Conservation (phyloP, 1,140 invertebrate species). For the Cyphomyrmex costatus region DNA sequence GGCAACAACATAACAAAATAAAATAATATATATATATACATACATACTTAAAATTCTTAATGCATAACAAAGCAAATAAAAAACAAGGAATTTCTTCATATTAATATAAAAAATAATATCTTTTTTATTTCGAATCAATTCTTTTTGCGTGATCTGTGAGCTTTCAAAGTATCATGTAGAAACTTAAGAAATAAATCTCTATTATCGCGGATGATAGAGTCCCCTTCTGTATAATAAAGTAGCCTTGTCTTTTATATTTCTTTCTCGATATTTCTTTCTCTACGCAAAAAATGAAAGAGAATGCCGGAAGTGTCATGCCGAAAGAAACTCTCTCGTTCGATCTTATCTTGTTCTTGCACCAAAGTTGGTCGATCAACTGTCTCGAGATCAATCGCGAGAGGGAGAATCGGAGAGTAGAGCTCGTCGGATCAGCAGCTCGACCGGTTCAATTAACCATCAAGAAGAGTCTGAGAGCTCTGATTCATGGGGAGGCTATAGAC, state of each 20-base stretch:
- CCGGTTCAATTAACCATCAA: constrained; percentile 77
- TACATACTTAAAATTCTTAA: background rate
- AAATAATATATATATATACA: background rate
- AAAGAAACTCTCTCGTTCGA: constrained; percentile 61
- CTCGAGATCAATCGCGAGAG: constrained; percentile 66
- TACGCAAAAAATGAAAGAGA: background rate
- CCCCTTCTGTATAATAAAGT: constrained; percentile 46
- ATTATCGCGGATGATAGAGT: constrained; percentile 41
- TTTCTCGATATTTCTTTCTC: constrained; percentile 14
- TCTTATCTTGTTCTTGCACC: constrained; percentile 48
- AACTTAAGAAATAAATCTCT: constrained; percentile 46
- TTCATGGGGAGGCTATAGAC: constrained; percentile 55
- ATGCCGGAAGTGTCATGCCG: constrained; percentile 13
- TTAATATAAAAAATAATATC: constrained; percentile 2
- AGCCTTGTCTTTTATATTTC: constrained; percentile 40
- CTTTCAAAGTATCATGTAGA: background rate
- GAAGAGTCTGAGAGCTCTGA: constrained; percentile 70
- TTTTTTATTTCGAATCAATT: background rate
- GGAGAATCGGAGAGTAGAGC: constrained; percentile 10
- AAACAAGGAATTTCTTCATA: background rate
- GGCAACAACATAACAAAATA: background rate
- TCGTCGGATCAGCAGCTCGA: constrained; percentile 74
- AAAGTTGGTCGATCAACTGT: constrained; percentile 63
- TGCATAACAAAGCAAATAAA: background rate
- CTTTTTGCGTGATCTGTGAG: background rate